Base-by-base conservation (phyloP, 2,888 invertebrate genomes). In the Arrhopalites spinosus region DNA sequence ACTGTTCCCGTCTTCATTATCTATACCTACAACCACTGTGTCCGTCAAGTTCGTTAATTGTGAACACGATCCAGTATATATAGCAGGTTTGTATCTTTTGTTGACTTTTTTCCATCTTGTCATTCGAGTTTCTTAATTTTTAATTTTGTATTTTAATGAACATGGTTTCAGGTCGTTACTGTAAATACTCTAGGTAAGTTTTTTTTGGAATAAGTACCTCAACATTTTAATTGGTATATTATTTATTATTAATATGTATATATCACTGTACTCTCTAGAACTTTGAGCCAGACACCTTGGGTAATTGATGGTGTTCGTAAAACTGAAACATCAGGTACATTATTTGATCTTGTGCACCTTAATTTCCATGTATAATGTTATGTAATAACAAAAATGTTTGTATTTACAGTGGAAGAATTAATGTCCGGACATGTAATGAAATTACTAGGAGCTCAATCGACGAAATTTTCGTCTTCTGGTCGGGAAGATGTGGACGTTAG, bases 401-500 rank as follows among this genome's bases (percentile, higher is more conserved):
- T n/a, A n/a, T n/a, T n/a, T n/a, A n/a, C n/a, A n/a, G 93, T 98
- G 0, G 94, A 96, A 85, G 97, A 98, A 86, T 88, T 94, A 77
- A 91, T 98, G 78, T 91, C 91, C 83, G 88, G 88, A 73, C 88
- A 88, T 11, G 86, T 96, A 23, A 87, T 89, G 0, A 86, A 89
- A 25, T 84, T 88, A 29, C 90, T 91, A 80, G 87, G 86, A 86
- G 89, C 88, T 53, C 85, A 87, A 88, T 88, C 87, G 36, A 86
- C 90, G n/a, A 92, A 92, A 84, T 95, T 98, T 86, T 90, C 93
- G 81, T 90, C 96, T 1, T 96, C 97, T 72, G 98, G 98, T 0
- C 88, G 99, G 53, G 98, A 99, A 87, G 99, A 99, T 87, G 94
- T 97, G 0, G 99, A 99, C 87, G 98, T 98, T 0, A 88, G 82